Percentiles rank a stretch among this genome's conserved stretches.
phyloP scores from a whole-genome alignment of 2,888 invertebrate genomes.

The Machimus atricapillus region DNA sequence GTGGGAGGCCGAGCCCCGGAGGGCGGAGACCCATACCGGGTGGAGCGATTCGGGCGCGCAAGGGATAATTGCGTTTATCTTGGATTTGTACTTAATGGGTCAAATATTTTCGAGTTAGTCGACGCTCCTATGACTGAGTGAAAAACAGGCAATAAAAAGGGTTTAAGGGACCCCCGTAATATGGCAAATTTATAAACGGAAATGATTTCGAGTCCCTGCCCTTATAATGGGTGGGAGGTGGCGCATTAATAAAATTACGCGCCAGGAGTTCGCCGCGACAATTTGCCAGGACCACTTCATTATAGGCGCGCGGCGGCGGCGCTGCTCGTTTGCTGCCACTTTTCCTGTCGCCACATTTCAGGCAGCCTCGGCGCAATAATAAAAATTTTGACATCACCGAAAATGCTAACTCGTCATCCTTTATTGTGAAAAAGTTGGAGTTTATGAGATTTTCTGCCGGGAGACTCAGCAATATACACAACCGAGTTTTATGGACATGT shows the following conservation, averaged over 20 bases:
- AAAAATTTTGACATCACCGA: background rate
- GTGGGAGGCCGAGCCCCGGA: background rate
- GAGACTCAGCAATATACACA: background rate
- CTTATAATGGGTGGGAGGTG: background rate
- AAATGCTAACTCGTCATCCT: background rate
- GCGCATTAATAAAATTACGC: background rate
- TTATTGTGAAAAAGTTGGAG: background rate
- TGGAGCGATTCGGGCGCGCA: background rate
- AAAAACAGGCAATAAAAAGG: background rate
- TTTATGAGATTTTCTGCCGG: background rate
- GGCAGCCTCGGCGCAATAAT: background rate
- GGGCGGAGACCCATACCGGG: background rate
- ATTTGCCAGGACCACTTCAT: background rate
- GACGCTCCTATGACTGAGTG: background rate
- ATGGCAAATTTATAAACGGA: background rate
- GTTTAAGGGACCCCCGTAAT: background rate
- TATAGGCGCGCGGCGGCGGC: background rate
- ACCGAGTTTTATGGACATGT: background rate
- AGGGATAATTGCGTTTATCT: slow-evolving; percentile 3
- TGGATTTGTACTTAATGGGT: slow-evolving; percentile 1
- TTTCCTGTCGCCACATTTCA: background rate
- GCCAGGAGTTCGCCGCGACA: background rate
- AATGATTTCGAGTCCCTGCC: background rate
- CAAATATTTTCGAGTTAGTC: background rate
- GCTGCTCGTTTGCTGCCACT: background rate